These are phyloP conservation scores for Alsophila aescularia DNA, from an alignment of 2,888 invertebrate genomes.

Conservation along the genomic window DNA sequence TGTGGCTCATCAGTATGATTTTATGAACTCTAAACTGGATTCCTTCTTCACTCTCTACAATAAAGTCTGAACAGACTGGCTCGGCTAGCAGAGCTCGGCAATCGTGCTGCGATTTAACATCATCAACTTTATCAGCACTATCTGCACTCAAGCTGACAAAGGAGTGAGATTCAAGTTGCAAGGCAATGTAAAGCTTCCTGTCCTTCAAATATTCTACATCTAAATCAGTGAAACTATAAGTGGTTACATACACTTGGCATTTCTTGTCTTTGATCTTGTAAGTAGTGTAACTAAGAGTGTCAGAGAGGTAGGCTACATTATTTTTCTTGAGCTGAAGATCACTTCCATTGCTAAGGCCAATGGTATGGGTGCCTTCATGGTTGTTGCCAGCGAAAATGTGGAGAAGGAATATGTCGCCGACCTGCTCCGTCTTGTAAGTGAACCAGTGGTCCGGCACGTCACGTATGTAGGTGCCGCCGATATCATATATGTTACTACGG, in stretches of 20 bases:
- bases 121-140: constrained; percentile 11
- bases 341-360: constrained; percentile 55
- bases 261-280: constrained; percentile 17
- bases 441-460: constrained; percentile 70
- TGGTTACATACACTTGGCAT: constrained; percentile 54
- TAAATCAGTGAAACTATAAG: constrained; percentile 62
- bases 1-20: constrained; percentile 60
- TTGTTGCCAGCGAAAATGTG: constrained; percentile 68
- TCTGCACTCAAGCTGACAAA: not conserved
- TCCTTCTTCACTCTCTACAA: constrained; percentile 70
- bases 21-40: constrained; percentile 68
- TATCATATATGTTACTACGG: constrained; percentile 67
- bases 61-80: constrained; percentile 70
- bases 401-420: constrained; percentile 59
- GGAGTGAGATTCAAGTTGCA: constrained; percentile 27
- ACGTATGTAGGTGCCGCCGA: constrained; percentile 69
- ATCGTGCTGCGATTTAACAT: constrained; percentile 58
- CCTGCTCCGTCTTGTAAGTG: constrained; percentile 61
- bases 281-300: constrained; percentile 7
- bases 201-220: constrained; percentile 66
- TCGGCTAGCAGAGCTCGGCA: constrained; percentile 60
- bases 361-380: constrained; percentile 51
- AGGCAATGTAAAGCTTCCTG: constrained; percentile 60
- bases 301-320: constrained; percentile 49
- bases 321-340: constrained; percentile 55